phyloP scores from a whole-genome alignment of 2,888 invertebrate species.

The Aphidius colemani region DNA sequence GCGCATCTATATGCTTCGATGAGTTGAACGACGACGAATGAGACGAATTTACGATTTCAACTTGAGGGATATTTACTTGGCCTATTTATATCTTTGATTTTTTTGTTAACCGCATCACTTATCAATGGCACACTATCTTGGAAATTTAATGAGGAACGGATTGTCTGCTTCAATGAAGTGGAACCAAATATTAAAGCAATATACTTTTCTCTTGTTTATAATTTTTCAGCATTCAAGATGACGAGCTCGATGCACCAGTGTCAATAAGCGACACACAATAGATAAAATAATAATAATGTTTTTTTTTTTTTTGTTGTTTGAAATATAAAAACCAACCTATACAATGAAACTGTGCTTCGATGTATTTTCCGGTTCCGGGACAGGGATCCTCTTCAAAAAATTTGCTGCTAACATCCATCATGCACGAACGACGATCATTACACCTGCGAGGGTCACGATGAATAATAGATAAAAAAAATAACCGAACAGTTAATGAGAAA shows the following conservation, averaged over 20 bases:
- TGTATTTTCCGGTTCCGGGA: constrained; percentile 66
- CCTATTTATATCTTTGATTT: too few species aligned
- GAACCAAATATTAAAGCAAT: too few species aligned
- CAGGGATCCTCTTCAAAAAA: constrained; percentile 66
- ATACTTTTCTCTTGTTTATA: constrained; percentile 14
- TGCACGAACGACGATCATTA: constrained; percentile 53
- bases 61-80: constrained; percentile 8
- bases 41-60: too few species aligned
- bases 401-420: constrained; percentile 52
- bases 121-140: too few species aligned
- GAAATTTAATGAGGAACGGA: too few species aligned
- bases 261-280: constrained; percentile 30
- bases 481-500: constrained; percentile 2
- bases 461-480: constrained; percentile 36
- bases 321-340: constrained; percentile 51
- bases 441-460: constrained; percentile 53
- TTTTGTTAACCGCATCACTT: too few species aligned
- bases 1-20: constrained; percentile 12
- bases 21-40: constrained; percentile 6
- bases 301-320: neutral
- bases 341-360: constrained; percentile 67
- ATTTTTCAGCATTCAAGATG: constrained; percentile 21
- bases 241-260: constrained; percentile 29
- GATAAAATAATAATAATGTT: constrained; percentile 15
- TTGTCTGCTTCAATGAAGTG: too few species aligned